Conservation (phyloP, 2,113 vertebrate genomes). For the Micronycteris hirsuta region DNA sequence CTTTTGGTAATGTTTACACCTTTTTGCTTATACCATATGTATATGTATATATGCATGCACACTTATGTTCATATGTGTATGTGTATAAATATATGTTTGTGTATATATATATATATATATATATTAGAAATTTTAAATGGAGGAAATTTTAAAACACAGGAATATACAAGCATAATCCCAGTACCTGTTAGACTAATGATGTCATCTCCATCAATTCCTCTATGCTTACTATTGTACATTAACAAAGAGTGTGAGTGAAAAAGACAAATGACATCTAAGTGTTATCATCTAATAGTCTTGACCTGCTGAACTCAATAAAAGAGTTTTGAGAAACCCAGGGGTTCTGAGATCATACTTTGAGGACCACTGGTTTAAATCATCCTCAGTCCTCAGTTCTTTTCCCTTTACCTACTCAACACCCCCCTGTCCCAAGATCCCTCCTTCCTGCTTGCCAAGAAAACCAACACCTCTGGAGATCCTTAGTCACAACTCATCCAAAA, state of each 20-base stretch:
- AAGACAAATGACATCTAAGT: background rate
- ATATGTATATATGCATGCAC: background rate
- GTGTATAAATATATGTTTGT: background rate
- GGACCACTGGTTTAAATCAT: background rate
- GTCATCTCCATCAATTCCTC: background rate
- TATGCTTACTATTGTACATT: background rate
- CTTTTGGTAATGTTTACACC: background rate
- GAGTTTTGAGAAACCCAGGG: background rate
- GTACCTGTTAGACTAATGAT: background rate
- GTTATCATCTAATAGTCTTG: background rate
- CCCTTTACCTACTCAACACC: too few relatives aligned
- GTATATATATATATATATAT: too few relatives aligned
- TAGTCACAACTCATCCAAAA: background rate
- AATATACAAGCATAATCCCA: background rate
- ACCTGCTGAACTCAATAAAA: background rate
- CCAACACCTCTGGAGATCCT: background rate
- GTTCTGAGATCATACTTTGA: background rate
- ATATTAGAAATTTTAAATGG: background rate
- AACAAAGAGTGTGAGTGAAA: background rate
- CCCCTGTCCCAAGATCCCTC: background rate
- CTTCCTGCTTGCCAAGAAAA: background rate
- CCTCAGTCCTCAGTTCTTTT: background rate
- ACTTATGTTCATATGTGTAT: background rate
- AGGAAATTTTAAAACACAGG: background rate
- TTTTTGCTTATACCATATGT: background rate